Evolutionary conservation across 2,888 invertebrate genomes (phyloP).

Genomic region (Morinoia aosen): DNA sequence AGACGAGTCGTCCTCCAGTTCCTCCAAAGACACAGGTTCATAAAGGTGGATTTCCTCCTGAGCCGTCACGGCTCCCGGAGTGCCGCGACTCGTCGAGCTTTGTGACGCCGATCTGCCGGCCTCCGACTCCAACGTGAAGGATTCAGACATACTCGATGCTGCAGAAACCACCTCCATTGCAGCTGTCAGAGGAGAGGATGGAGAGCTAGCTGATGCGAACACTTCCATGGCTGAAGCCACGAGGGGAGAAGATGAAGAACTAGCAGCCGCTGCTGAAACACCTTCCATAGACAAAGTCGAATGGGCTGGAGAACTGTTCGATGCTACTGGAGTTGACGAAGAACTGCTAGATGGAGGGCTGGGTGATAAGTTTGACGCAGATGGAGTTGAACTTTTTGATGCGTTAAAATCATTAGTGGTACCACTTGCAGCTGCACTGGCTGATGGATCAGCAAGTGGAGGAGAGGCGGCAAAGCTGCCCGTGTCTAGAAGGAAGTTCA

Average conservation of each 20-base stretch:
- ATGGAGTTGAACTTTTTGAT: neutral
- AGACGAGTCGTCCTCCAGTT: slow-evolving; percentile 13
- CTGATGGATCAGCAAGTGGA: neutral
- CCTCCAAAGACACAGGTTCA: slow-evolving; percentile 30
- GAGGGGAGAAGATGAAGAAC: neutral
- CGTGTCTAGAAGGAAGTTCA: neutral
- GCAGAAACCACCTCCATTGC: neutral
- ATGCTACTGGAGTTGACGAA: neutral
- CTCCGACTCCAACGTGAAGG: neutral
- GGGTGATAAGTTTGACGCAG: neutral
- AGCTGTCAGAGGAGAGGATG: neutral
- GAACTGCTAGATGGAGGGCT: neutral
- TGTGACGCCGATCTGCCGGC: neutral
- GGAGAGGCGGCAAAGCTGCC: neutral
- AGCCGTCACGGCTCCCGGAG: slow-evolving; percentile 30
- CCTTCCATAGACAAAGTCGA: neutral
- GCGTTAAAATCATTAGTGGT: neutral
- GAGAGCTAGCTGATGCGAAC: neutral
- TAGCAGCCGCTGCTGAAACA: neutral
- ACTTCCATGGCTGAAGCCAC: neutral
- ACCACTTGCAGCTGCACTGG: neutral
- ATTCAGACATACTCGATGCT: neutral
- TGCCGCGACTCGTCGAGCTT: neutral
- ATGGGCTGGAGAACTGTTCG: neutral
- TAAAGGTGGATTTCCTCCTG: slow-evolving; percentile 24